Base-by-base conservation (phyloP, 2,113 vertebrate genomes). In the Eclectus roratus region DNA sequence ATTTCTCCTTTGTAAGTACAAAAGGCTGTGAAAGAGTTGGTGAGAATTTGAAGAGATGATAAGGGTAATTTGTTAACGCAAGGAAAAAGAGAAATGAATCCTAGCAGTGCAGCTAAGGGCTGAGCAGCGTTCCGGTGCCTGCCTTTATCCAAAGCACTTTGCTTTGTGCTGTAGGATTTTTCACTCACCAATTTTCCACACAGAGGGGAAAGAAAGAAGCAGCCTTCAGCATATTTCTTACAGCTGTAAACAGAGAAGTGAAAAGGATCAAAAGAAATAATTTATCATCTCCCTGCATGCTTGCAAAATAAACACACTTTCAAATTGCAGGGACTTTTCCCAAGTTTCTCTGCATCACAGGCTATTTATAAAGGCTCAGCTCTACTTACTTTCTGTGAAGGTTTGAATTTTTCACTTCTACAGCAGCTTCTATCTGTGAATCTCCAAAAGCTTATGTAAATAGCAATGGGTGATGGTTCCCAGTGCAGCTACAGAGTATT, bases 161-260 rank as follows among this genome's bases (percentile, higher is more conserved):
- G 76, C 68, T 93, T 80, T 63, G 53, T 46, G 86, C 80, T 52
- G 49, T 27, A 50, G 81, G 64, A 81, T 81, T 81, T 73, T 90
- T 71, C 63, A 65, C 49, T 58, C 29, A 17, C 47, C 50, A 13
- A 7, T 16, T 58, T 58, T 35, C 35, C 56, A 35, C 33, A 58
- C 28, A 27, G 55, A 31, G 13, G 6, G 5, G 13, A 5, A 27
- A 37, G n/a, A 65, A 53, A 43, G 20, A 28, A 63, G 43, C 43
- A 33, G 31, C 55, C n/a, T 86, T 71, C 76, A 65, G 76, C 76
- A 7, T 56, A 46, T 80, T 83, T 77, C 80, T 86, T 65, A 46
- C 76, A 90, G 63, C 64, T 77, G n/a, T 60, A 77, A 93, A 58
- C 56, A 60, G n/a, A 49, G 64, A 60, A 71, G 64, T 8, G 46